phyloP scores from a whole-genome alignment of 1,140 invertebrate genomes.

The Monomorium pharaonis region DNA sequence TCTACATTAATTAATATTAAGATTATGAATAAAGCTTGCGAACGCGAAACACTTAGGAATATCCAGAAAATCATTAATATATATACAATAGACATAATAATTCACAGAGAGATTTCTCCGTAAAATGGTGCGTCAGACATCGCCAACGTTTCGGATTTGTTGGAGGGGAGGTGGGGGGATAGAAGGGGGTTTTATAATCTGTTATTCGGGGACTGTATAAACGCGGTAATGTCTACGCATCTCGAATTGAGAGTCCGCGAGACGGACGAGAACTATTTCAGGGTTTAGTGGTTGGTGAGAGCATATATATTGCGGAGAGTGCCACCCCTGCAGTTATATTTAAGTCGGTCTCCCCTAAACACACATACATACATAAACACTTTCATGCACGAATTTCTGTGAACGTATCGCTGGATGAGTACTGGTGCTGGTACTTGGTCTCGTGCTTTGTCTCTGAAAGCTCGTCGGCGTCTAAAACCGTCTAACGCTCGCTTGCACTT shows the following conservation, averaged over 20 bases:
- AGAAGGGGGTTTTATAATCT: slow-evolving; percentile 56
- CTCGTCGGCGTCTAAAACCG: slow-evolving; percentile 64
- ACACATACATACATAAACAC: slow-evolving; percentile 1
- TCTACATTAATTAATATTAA: not conserved
- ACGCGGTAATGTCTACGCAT: slow-evolving; percentile 26
- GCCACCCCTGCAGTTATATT: slow-evolving; percentile 76
- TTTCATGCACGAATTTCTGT: not conserved
- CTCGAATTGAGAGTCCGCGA: slow-evolving; percentile 16
- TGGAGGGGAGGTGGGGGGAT: no score
- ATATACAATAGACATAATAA: not conserved
- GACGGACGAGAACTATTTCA: slow-evolving; percentile 63
- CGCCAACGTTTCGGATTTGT: not conserved
- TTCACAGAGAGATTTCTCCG: not conserved
- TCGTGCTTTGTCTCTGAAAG: slow-evolving; percentile 68
- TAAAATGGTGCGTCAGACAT: not conserved
- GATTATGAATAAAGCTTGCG: not conserved
- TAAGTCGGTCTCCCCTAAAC: slow-evolving; percentile 67
- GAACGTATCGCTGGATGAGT: slow-evolving; percentile 50
- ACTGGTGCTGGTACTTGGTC: slow-evolving; percentile 59
- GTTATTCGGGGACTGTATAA: slow-evolving; percentile 49
- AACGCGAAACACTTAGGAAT: not conserved
- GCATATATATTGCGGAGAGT: slow-evolving; percentile 47
- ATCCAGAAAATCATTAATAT: not conserved
- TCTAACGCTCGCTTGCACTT: slow-evolving; percentile 49
- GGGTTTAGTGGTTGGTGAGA: slow-evolving; percentile 51